Evolutionary conservation across 2,113 vertebrate species (phyloP), one percentile per base, ranked within the genome.

Genomic region (Neolamprologus cancellatus): DNA sequence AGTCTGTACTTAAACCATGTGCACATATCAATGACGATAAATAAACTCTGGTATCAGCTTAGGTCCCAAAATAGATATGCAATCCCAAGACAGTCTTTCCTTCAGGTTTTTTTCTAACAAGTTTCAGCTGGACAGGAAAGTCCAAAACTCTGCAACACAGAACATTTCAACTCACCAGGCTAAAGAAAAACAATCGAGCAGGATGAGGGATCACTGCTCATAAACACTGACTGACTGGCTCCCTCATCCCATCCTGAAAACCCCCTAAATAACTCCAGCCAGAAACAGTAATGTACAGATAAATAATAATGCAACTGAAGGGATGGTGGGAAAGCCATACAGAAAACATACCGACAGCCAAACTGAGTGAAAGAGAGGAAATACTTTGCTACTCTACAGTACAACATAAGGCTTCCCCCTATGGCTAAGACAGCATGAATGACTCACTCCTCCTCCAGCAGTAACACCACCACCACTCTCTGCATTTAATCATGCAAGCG

Each of bases 361-460:
- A 48, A 8, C 10, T n/a, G 41, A 76, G 20, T 1, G 15, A 48
- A 30, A 30, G n/a, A 76, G 20, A 71, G 89, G 87, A 87, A 89
- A 87, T 34, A 57, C 86, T 87, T 81, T 25, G 18, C 79, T 89
- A 50, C 84, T 84, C 76, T 78, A 44, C 84, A 88, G 7, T 6
- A 41, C 0, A 57, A 52, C 66, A 52, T 9, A 66, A 89, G 89
- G 87, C 61, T 84, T 89, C 78, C 87, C 88, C 88, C 55, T 41
- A 81, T 48, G 64, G 41, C 46, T 83, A 2, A 80, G 18, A n/a
- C 71, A 88, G 78, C 81, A 87, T 30, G 28, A 80, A 81, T 89
- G 88, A 94, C 78, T 92, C 92, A 93, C 41, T 28, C 41, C 74
- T 87, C 54, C 74, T 86, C 54, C 80, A 61, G 44, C 69, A 90